Conservation (phyloP, 2,113 vertebrate species). For the Merops nubicus region DNA sequence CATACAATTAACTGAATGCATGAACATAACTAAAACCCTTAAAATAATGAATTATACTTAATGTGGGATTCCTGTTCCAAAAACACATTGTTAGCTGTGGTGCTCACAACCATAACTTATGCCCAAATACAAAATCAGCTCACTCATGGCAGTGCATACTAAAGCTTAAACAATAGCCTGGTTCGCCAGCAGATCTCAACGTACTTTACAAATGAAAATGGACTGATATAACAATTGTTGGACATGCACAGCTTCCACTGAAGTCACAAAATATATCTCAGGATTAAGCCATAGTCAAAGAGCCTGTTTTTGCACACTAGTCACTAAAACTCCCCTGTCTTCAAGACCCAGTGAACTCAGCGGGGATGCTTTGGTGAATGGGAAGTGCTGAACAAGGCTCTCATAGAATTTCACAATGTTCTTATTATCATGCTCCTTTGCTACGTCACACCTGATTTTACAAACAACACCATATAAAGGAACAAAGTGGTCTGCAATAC, state of each 20-base stretch:
- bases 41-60: neutral
- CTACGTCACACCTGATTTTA: constrained; percentile 48
- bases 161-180: neutral
- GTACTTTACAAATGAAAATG: constrained; percentile 20
- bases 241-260: constrained; percentile 30
- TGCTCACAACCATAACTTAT: constrained; percentile 9
- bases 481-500: neutral
- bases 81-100: neutral
- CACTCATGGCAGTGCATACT: neutral
- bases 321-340: constrained; percentile 23
- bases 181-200: neutral
- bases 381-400: constrained; percentile 32
- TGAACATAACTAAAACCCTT: neutral
- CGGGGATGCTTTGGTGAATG: constrained; percentile 16
- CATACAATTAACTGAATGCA: neutral
- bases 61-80: neutral
- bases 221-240: neutral
- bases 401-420: neutral
- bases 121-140: constrained; percentile 19
- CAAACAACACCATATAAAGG: constrained; percentile 33
- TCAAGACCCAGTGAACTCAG: neutral
- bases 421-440: constrained; percentile 7
- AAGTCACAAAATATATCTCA: constrained; percentile 17
- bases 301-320: constrained; percentile 30
- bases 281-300: constrained; percentile 9